Percentiles rank a stretch among this genome's conserved stretches.
These are phyloP conservation scores for Pterocles burchelli DNA, from an alignment of 2,113 vertebrate species.

Conservation along the genomic window DNA sequence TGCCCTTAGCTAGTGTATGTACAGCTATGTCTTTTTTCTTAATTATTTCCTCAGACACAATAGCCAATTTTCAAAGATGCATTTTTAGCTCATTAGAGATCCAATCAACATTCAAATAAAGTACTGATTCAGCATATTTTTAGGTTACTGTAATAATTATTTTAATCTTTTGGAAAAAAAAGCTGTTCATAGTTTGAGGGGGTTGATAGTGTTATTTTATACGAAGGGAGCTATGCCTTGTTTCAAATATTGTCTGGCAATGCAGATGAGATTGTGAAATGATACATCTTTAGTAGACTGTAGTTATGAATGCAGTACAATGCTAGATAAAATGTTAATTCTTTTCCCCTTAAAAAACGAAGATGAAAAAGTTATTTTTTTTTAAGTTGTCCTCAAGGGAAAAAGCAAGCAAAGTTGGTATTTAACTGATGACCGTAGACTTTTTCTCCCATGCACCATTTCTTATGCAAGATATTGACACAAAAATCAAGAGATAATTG, in stretches of 20 bases:
- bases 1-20: not conserved
- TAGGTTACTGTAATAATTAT: not conserved
- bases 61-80: not conserved
- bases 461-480: not conserved
- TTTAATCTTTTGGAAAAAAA: not conserved
- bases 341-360: not conserved
- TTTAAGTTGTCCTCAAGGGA: not conserved
- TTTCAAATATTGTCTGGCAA: constrained; percentile 35
- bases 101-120: constrained; percentile 12
- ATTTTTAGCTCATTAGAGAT: constrained; percentile 23
- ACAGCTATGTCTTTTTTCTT: not conserved
- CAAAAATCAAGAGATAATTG: not conserved
- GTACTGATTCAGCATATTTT: constrained; percentile 40
- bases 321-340: not conserved
- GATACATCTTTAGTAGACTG: not conserved
- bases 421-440: not conserved
- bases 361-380: not conserved
- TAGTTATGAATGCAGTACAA: not conserved
- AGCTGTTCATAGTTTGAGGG: not conserved
- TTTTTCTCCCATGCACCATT: not conserved
- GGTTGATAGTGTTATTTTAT: not conserved
- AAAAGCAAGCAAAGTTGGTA: not conserved
- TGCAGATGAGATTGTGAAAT: not conserved
- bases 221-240: not conserved
- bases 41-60: not conserved